Evolutionary conservation across 2,113 vertebrate genomes (phyloP).

Genomic region (Pelvicachromis taeniatus): DNA sequence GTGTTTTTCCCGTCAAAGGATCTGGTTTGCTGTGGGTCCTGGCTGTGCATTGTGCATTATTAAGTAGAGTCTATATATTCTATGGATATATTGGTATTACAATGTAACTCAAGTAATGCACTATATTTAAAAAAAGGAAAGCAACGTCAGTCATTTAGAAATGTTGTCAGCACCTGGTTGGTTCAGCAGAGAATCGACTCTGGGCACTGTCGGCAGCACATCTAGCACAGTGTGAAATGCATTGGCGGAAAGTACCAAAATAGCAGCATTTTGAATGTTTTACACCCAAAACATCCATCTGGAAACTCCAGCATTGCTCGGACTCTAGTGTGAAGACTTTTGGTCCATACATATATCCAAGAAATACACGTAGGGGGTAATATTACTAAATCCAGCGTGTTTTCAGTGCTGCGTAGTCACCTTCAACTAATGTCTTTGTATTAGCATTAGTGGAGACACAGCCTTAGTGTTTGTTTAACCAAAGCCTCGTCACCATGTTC

Average conservation of each 20-base stretch:
- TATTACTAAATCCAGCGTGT: not conserved
- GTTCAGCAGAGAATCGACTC: not conserved
- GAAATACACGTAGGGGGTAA: not conserved
- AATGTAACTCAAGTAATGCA: not conserved
- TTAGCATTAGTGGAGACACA: not conserved
- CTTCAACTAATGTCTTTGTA: not conserved
- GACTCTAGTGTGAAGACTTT: not conserved
- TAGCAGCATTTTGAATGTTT: not conserved
- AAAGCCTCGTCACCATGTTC: slow-evolving; percentile 44
- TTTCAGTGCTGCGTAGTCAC: not conserved
- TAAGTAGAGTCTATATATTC: not conserved
- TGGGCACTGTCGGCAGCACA: not conserved
- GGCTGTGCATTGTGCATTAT: not conserved
- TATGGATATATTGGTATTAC: not conserved
- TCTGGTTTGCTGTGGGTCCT: not conserved
- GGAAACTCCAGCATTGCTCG: not conserved
- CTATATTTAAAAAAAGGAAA: not conserved
- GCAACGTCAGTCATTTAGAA: not conserved
- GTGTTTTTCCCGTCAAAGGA: not conserved
- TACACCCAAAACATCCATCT: not conserved
- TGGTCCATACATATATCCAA: not conserved
- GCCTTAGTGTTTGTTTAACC: slow-evolving; percentile 44
- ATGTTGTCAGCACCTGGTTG: not conserved
- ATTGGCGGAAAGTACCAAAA: not conserved
- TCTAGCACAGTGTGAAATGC: not conserved